Evolutionary conservation across 2,797 vertebrate genomes (phyloP).

Genomic region (Tangara arthus): DNA sequence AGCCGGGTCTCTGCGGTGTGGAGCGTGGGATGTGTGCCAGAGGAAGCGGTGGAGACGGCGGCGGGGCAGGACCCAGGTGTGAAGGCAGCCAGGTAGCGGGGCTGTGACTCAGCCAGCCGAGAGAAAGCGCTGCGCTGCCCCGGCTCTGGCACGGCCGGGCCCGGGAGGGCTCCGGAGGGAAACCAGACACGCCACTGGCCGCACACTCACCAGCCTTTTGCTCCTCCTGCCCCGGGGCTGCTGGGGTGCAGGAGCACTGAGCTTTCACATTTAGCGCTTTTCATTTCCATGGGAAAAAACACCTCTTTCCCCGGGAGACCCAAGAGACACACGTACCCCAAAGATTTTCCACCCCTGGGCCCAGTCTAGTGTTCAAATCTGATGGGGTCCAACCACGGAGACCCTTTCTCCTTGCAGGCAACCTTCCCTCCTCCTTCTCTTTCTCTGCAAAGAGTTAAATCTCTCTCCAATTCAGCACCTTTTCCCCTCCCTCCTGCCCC

Average conservation of each 20-base stretch:
- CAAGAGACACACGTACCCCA: accelerated
- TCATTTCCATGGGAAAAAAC: neutral
- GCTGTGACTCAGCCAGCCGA: conserved; percentile 13
- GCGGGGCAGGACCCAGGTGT: neutral
- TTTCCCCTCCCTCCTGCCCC: conserved; percentile 19
- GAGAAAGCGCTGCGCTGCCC: neutral
- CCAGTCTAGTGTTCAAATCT: neutral
- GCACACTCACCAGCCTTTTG: neutral
- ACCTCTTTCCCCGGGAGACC: neutral
- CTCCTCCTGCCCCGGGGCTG: neutral
- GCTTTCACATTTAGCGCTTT: neutral
- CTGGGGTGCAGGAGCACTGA: neutral
- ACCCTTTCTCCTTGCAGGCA: neutral
- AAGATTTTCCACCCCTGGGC: neutral
- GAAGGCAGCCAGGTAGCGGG: neutral
- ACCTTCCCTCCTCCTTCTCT: neutral
- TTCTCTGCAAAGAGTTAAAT: conserved; percentile 53
- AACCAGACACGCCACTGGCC: neutral
- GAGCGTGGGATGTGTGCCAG: neutral
- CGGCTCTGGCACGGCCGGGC: neutral
- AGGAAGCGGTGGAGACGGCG: conserved; percentile 45
- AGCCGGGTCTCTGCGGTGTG: accelerated
- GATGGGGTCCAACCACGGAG: neutral
- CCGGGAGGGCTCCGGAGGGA: neutral
- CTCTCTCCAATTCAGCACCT: neutral